phyloP scores from a whole-genome alignment of 2,888 invertebrate species.

The Sphaeridia pumilis region DNA sequence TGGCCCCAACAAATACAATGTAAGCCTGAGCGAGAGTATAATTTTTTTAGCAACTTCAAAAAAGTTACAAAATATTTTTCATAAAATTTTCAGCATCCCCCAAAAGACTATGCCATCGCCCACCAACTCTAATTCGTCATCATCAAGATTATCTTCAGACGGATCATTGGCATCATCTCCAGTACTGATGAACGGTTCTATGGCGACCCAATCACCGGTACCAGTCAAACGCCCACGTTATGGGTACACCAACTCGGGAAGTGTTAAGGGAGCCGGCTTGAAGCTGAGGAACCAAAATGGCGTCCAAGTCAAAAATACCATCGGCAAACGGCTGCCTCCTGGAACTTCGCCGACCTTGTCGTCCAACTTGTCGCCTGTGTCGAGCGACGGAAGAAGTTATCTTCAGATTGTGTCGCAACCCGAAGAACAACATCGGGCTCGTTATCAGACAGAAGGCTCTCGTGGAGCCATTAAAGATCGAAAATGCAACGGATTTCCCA shows the following conservation, averaged over 20 bases:
- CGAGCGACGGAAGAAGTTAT: conserved; percentile 43
- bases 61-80: background rate
- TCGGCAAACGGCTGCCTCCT: conserved; percentile 32
- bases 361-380: conserved; percentile 20
- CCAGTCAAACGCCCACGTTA: conserved; percentile 32
- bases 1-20: background rate
- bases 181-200: background rate
- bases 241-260: conserved; percentile 23
- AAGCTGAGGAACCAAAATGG: conserved; percentile 30
- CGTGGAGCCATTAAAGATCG: conserved; percentile 91
- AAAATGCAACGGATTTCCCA: conserved; percentile 81
- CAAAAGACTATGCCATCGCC: conserved; percentile 11
- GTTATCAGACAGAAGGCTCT: conserved; percentile 93
- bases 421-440: conserved; percentile 73
- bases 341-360: conserved; percentile 33
- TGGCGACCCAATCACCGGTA: conserved; percentile 14
- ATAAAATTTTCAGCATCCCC: conserved; percentile 4
- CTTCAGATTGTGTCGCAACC: conserved; percentile 81
- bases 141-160: background rate
- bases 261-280: conserved; percentile 19
- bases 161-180: conserved; percentile 6
- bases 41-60: no score
- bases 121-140: conserved; percentile 8
- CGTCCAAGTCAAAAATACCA: conserved; percentile 14
- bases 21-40: background rate